Percentiles rank a stretch among this genome's conserved stretches.
Conservation (phyloP, 2,113 vertebrate species). For the Hippocampus abdominalis region DNA sequence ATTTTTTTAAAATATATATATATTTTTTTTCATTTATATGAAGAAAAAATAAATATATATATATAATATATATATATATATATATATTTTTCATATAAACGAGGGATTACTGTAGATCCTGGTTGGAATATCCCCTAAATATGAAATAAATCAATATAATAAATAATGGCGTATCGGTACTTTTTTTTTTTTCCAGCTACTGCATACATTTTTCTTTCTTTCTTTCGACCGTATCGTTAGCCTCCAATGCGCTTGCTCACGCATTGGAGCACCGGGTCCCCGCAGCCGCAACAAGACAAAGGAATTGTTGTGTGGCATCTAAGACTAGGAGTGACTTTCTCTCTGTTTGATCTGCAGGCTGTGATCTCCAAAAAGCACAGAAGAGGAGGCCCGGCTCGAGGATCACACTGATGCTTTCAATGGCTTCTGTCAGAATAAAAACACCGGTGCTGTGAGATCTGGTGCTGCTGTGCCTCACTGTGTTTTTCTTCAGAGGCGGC, state of each 20-base stretch:
- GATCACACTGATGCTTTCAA: constrained; percentile 57
- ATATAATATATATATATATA: too few species aligned
- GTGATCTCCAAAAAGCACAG: constrained; percentile 49
- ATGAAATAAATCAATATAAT: background rate
- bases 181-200: too few species aligned
- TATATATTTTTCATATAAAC: too few species aligned
- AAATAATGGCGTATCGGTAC: too few species aligned
- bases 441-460: constrained; percentile 53
- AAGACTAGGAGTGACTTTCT: constrained; percentile 52
- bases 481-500: constrained; percentile 20
- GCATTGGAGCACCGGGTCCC: constrained; percentile 19
- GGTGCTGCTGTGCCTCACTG: constrained; percentile 40
- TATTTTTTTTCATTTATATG: too few species aligned
- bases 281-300: constrained; percentile 49
- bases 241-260: constrained; percentile 12
- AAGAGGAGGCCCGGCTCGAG: constrained; percentile 37
- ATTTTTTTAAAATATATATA: too few species aligned
- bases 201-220: background rate
- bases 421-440: constrained; percentile 61
- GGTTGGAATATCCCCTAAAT: too few species aligned
- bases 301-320: constrained; percentile 43
- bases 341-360: constrained; percentile 71
- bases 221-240: constrained; percentile 12
- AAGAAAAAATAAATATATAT: too few species aligned
- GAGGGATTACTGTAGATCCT: too few species aligned